Evolutionary conservation across 1,140 invertebrate genomes (phyloP), one percentile per base, ranked within the genome.

Genomic region (Callitettix versicolor): DNA sequence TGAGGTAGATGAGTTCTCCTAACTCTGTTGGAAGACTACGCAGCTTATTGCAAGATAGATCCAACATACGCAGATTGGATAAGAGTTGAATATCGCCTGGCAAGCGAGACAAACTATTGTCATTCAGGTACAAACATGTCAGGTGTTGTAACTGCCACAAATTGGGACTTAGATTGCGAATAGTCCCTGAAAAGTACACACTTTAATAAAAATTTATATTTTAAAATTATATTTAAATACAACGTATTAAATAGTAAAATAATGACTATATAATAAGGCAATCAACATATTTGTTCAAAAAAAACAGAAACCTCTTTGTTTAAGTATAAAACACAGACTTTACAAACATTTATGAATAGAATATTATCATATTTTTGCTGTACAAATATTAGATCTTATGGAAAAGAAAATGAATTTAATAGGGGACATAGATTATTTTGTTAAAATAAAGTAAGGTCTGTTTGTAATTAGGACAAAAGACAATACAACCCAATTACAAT

Each of bases 21-120:
- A 99, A 78, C 77, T 98, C 94, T 43, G 92, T 81, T 57, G 96
- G 96, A 64, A 99, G 73, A 70, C 84, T 89, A 58, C 91, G 79
- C 56, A 99, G 74, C 74, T 96, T 96, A 73, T 97, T 97, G 70
- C 82, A 85, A 60, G 92, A 96, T 57, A 98, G 71, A 75, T 99
- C 95, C 52, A 99, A 74, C 53, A 85, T 82, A 61, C 84, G 82
- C 57, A 99, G 76, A 71, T 90, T 88, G 59, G 76, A 73, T 52
- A 98, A 76, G 64, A 80, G 81, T 63, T 80, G 81, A 61, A 98
- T 93, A 67, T 96, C 92, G 30, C 86, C 70, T 43, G 94, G 92
- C 68, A 98, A 77, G 64, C 88, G 80, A 62, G 85, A 80, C 61
- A 98, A 76, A 67, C 81, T 83, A 75, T 98, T 98, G 76, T 95